Percentiles rank a stretch among this genome's conserved stretches.
Conservation (phyloP, 1,140 invertebrate species). For the Notospermus geniculatus region DNA sequence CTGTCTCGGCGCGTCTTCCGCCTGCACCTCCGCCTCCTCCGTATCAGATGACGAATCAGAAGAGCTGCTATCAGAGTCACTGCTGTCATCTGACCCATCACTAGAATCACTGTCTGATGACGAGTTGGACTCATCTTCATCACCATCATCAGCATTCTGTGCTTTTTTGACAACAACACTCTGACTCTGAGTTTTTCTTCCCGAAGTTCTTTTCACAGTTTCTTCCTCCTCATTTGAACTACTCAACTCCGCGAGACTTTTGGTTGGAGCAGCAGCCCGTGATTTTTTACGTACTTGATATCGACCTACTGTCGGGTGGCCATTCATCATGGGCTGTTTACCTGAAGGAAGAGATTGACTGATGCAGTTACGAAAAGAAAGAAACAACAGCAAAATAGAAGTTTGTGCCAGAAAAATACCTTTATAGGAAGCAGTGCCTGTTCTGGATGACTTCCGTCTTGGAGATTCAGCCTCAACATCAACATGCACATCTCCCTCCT, state of each 20-base stretch:
- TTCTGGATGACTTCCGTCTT: slow-evolving; percentile 4
- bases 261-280: slow-evolving; percentile 30
- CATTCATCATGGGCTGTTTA: slow-evolving; percentile 27
- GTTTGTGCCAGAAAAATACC: too few relatives aligned
- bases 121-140: too few relatives aligned
- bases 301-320: slow-evolving; percentile 13
- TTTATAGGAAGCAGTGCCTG: too few relatives aligned
- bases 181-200: slow-evolving; percentile 10
- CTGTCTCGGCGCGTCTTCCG: background rate
- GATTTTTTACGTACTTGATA: slow-evolving; percentile 32
- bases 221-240: slow-evolving; percentile 16
- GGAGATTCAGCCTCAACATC: slow-evolving; percentile 17
- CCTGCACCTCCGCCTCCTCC: background rate
- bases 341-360: too few relatives aligned
- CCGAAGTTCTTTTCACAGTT: too few relatives aligned
- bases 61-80: background rate
- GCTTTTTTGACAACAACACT: background rate
- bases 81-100: slow-evolving; percentile 1
- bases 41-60: too few relatives aligned
- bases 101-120: too few relatives aligned
- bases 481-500: slow-evolving; percentile 27
- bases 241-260: background rate
- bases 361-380: too few relatives aligned
- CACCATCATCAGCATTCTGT: too few relatives aligned
- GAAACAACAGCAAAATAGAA: too few relatives aligned